These are phyloP conservation scores for Crotalus horridus DNA, from an alignment of 2,113 vertebrate genomes.

Conservation along the genomic window DNA sequence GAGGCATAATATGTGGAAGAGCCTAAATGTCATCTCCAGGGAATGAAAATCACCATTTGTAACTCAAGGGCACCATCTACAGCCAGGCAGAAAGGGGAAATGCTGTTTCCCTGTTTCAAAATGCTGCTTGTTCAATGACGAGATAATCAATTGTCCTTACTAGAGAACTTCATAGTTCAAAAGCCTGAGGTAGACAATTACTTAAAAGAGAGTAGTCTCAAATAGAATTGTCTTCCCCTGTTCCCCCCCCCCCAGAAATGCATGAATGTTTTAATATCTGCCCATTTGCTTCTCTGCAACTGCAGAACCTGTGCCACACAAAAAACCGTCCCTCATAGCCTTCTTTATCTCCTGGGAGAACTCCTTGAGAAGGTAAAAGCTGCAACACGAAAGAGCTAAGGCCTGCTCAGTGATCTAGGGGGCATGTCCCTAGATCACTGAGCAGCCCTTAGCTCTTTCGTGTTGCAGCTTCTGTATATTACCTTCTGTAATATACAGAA, in stretches of 20 bases:
- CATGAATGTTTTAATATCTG: not conserved
- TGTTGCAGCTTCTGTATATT: no score
- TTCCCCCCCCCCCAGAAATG: not conserved
- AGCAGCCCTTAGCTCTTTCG: no score
- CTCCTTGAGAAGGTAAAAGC: not conserved
- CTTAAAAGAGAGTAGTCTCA: not conserved
- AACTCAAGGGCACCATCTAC: not conserved
- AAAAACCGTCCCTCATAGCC: not conserved
- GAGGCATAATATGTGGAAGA: not conserved
- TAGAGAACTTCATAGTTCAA: not conserved
- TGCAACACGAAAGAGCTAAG: not conserved
- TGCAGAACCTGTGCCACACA: not conserved
- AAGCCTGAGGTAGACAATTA: not conserved
- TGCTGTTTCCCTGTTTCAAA: not conserved
- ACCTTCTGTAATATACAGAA: no score
- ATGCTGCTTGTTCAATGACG: not conserved
- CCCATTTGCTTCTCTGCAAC: not conserved
- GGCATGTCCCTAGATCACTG: no score
- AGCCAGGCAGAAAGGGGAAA: not conserved
- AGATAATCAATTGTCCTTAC: not conserved
- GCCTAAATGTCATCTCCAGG: not conserved
- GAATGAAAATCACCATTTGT: not conserved
- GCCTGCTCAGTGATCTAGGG: no score
- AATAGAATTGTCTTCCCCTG: not conserved
- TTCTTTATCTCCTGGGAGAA: not conserved